Evolutionary conservation across 2,888 invertebrate species (phyloP).

Genomic region (Drosophila kokeensis): DNA sequence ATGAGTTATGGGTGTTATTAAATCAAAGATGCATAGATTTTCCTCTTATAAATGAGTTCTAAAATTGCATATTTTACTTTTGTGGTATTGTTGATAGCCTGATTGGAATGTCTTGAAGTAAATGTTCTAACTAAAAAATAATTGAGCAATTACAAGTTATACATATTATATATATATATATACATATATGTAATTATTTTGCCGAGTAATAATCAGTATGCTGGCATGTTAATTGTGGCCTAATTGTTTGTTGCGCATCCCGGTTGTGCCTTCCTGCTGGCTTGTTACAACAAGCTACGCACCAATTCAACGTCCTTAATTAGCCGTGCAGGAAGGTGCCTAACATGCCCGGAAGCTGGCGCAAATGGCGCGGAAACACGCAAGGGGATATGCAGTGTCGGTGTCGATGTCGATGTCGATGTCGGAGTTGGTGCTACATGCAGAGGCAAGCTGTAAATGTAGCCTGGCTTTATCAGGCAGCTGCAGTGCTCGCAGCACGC

Average conservation of each 20-base stretch:
- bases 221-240: conserved; percentile 50
- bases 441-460: conserved; percentile 50
- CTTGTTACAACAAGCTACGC: conserved; percentile 37
- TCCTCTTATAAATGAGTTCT: background rate
- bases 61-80: background rate
- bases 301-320: conserved; percentile 48
- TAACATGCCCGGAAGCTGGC: conserved; percentile 61
- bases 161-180: background rate
- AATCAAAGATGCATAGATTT: no score
- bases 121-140: background rate
- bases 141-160: background rate
- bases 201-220: conserved; percentile 4
- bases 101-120: background rate
- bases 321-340: conserved; percentile 61
- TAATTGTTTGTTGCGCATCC: conserved; percentile 52
- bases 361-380: conserved; percentile 62
- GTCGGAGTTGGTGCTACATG: conserved; percentile 54
- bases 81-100: background rate
- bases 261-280: conserved; percentile 33
- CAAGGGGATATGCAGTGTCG: conserved; percentile 48
- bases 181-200: background rate
- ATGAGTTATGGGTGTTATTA: background rate
- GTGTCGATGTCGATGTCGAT: conserved; percentile 32
- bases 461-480: conserved; percentile 57
- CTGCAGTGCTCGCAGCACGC: conserved; percentile 37